phyloP scores from a whole-genome alignment of 2,797 vertebrate genomes.

The Poecilia picta region DNA sequence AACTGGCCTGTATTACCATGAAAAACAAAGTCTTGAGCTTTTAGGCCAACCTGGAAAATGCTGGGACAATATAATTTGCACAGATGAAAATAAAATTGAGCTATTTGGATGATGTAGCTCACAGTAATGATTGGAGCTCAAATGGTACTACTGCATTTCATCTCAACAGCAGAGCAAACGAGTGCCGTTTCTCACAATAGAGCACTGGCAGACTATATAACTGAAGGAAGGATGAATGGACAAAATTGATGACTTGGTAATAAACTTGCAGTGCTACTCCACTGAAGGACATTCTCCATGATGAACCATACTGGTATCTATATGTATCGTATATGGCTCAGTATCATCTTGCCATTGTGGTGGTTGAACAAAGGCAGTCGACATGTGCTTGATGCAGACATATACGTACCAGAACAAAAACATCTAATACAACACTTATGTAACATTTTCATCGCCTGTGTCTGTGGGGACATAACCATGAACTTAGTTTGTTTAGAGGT shows the following conservation, averaged over 20 bases:
- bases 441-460: not conserved
- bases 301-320: not conserved
- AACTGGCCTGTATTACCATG: no score
- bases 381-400: slow-evolving; percentile 51
- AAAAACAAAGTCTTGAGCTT: no score
- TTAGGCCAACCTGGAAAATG: no score
- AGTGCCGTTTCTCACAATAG: no score
- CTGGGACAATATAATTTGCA: no score
- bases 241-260: slow-evolving; percentile 87
- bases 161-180: no score
- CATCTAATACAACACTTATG: not conserved
- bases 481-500: not conserved
- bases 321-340: slow-evolving; percentile 76
- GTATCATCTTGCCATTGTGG: slow-evolving; percentile 86
- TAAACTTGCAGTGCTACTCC: not conserved
- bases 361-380: slow-evolving; percentile 78
- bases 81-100: no score
- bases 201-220: no score
- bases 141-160: no score
- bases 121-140: no score
- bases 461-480: not conserved
- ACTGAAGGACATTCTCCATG: not conserved
- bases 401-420: not conserved
- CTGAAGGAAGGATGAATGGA: no score
- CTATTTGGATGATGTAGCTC: no score